phyloP scores from a whole-genome alignment of 2,797 vertebrate genomes.

The Champsocephalus esox region DNA sequence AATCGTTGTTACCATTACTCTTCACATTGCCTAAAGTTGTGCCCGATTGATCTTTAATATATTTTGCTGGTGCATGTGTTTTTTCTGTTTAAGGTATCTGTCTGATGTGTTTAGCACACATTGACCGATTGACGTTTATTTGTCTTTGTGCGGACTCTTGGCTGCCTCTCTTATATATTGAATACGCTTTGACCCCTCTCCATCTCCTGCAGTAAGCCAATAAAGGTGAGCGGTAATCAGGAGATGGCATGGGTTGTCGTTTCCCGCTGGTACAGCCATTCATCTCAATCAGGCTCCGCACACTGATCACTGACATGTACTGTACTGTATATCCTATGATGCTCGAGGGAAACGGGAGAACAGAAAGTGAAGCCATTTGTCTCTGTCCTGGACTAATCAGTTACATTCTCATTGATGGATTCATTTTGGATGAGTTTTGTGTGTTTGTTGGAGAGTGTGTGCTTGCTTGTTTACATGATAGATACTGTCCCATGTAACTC shows the following conservation, averaged over 20 bases:
- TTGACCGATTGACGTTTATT: not conserved
- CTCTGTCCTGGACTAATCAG: conserved; percentile 51
- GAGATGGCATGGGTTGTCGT: conserved; percentile 74
- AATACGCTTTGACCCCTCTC: conserved; percentile 69
- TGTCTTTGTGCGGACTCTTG: conserved; percentile 21
- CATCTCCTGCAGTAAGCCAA: conserved; percentile 68
- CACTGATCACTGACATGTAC: conserved; percentile 57
- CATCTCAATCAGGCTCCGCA: conserved; percentile 61
- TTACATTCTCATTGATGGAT: conserved; percentile 55
- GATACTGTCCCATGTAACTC: not conserved
- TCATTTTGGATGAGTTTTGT: conserved; percentile 40
- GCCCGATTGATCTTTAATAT: conserved; percentile 15
- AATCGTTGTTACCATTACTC: not conserved
- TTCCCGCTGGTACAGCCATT: conserved; percentile 62
- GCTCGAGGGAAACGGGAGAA: conserved; percentile 2
- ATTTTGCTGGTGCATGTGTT: conserved; percentile 19
- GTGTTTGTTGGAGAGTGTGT: conserved; percentile 22
- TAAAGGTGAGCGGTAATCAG: conserved; percentile 79
- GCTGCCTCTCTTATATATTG: conserved; percentile 44
- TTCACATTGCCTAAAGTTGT: conserved; percentile 10
- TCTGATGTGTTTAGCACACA: conserved; percentile 33
- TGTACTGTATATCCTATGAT: conserved; percentile 24
- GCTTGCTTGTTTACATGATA: conserved; percentile 18
- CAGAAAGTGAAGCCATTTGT: conserved; percentile 46
- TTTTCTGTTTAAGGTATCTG: conserved; percentile 17